Base-by-base conservation (phyloP, 2,113 vertebrate species). In the Aepyceros melampus region DNA sequence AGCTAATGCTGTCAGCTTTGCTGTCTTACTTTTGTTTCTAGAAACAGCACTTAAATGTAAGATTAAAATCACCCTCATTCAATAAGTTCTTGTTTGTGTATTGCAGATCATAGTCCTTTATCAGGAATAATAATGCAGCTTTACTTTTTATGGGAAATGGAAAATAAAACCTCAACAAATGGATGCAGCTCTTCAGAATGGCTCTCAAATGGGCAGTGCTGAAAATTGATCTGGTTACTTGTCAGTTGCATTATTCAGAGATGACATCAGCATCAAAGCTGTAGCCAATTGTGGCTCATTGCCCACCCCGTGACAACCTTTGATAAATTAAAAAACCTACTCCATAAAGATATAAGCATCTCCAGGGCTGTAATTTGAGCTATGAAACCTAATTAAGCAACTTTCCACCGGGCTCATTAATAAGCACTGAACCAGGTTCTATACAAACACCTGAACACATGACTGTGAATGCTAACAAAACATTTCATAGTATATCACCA, bases 141-240 rank as follows among this genome's bases (percentile, higher is more conserved):
- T 96, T 93, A 87, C n/a, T 97, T 98, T 97, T 97, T 96, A 95
- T 60, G 91, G 96, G 98, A 98, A 98, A 97, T 98, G 90, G 96
- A 86, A 95, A 98, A 97, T 76, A 88, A 98, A 97, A 95, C 97
- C 85, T 96, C 93, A 90, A 92, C 82, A 98, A 96, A 98, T 97
- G 97, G 98, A 97, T 91, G 67, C 53, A 84, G 3, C 49, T 51
- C 19, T 98, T 91, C 27, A 45, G 90, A 98, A 98, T 94, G 67
- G 91, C 92, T 98, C 97, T 96, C 94, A 98, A 97, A 97, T 91
- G 96, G 95, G 56, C 86, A 89, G 67, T 74, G 92, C 82, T 98
- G 97, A 97, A 98, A 98, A 98, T 74, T 98, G 97, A 98, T 98
- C 96, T 91, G 94, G 83, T 97, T 97, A 90, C 82, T 97, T 96